Base-by-base conservation (phyloP, 2,113 vertebrate genomes). In the Puntigrus tetrazona region DNA sequence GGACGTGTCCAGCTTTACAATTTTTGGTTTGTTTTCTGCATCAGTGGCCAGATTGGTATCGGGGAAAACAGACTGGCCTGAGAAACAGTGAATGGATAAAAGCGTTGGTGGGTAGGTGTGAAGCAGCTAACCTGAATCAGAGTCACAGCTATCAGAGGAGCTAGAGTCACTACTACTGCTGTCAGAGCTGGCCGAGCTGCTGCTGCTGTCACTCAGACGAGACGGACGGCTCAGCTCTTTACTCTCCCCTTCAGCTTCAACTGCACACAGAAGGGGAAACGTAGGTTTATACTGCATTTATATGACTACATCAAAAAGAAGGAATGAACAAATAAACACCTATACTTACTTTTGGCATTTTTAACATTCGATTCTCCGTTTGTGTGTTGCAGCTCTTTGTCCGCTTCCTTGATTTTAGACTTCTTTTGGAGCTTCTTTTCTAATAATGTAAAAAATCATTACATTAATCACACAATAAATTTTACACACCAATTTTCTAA, bases 61-160 rank as follows among this genome's bases (percentile, higher is more conserved):
- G 25, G 7, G 47, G 27, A 55, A 34, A 1, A 50, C 3, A 41
- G 18, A 59, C 69, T 81, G 55, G n/a, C 50, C 78, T 67, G 10
- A 74, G n/a, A 74, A 63, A 59, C 38, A n/a, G 83, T 82, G 61
- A 52, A 47, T 47, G 41, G 38, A 61, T 63, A 52, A 75, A 74
- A 69, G 78, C 36, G 43, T 38, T 67, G 74, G 59, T 76, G 63
- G 74, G 80, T 77, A 77, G 82, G 72, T 75, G 69, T 74, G 88
- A 87, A 72, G 50, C 89, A 90, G 89, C 96, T 94, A 91, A 97
- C 96, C 97, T 92, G 95, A 91, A 92, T 97, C 94, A n/a, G 94
- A 94, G 89, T 95, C 94, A 27, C 94, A 96, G 94, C 92, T 95
- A 52, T 95, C 95, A 31, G 95, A 96, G 57, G 94, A 91, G 65